Conservation (phyloP, 2,888 invertebrate genomes). For the Teleiodes luculella region DNA sequence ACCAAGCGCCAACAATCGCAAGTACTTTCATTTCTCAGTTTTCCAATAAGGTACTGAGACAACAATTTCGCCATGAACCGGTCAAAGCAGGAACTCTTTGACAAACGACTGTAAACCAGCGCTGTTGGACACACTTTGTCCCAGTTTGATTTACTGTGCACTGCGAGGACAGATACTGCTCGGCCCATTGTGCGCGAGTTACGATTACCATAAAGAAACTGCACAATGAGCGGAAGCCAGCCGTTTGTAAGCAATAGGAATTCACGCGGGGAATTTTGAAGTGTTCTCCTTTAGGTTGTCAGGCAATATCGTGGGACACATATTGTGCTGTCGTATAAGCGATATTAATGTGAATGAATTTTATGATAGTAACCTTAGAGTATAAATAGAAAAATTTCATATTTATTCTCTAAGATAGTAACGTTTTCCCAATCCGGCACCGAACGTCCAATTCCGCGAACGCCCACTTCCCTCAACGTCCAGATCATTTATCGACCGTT, state of each 20-base stretch:
- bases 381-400: too few relatives aligned
- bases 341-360: too few relatives aligned
- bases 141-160: conserved; percentile 34
- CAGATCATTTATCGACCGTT: too few relatives aligned
- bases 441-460: too few relatives aligned
- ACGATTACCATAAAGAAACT: conserved; percentile 42
- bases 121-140: conserved; percentile 35
- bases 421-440: too few relatives aligned
- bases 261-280: conserved; percentile 2
- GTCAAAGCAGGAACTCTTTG: background rate
- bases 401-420: too few relatives aligned
- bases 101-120: conserved; percentile 2
- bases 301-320: background rate
- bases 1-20: too few relatives aligned
- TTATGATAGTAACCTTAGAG: too few relatives aligned
- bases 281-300: background rate
- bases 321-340: too few relatives aligned
- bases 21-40: too few relatives aligned
- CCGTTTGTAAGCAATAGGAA: conserved; percentile 5
- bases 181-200: conserved; percentile 36
- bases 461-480: too few relatives aligned
- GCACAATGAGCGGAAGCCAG: conserved; percentile 15
- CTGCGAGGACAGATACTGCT: conserved; percentile 29
- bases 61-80: background rate
- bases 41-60: background rate